A percentile compares a stretch with the other conserved stretches of the same genome.
These are phyloP conservation scores for Apis cerana DNA, from an alignment of 1,140 invertebrate genomes.

Conservation along the genomic window DNA sequence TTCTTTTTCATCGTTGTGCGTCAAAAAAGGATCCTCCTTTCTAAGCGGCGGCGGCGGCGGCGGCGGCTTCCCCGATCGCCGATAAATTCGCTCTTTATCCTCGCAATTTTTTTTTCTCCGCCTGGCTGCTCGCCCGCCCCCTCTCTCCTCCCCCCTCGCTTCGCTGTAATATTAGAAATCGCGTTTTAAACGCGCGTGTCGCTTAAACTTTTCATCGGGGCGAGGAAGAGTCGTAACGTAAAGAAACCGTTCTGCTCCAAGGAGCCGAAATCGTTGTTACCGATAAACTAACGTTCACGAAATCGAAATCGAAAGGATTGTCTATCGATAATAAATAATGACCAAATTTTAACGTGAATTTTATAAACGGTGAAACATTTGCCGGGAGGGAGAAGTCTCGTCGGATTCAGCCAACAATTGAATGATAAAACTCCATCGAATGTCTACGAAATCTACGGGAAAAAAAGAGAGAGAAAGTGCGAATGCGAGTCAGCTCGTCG, in stretches of 20 bases:
- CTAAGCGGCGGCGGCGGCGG: neutral
- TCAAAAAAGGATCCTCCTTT: constrained; percentile 51
- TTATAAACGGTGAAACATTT: no score
- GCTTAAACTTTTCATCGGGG: neutral
- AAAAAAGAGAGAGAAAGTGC: neutral
- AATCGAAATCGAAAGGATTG: no score
- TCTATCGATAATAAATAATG: no score
- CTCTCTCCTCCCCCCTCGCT: neutral
- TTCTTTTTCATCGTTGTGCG: constrained; percentile 49
- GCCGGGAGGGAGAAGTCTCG: no score
- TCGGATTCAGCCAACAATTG: no score
- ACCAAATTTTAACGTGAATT: no score
- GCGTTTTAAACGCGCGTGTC: neutral
- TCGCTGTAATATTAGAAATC: constrained; percentile 2
- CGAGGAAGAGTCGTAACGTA: neutral
- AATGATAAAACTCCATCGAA: no score
- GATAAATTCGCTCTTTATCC: constrained; percentile 44
- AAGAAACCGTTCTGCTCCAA: no score
- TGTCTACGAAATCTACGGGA: no score
- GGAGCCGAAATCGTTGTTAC: no score
- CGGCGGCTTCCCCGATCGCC: constrained; percentile 19
- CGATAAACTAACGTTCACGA: no score
- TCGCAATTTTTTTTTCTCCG: constrained; percentile 11
- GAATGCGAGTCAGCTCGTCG: neutral
- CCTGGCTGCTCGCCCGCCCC: neutral